phyloP scores from a whole-genome alignment of 1,140 invertebrate species.

The Aleiodes sp. region DNA sequence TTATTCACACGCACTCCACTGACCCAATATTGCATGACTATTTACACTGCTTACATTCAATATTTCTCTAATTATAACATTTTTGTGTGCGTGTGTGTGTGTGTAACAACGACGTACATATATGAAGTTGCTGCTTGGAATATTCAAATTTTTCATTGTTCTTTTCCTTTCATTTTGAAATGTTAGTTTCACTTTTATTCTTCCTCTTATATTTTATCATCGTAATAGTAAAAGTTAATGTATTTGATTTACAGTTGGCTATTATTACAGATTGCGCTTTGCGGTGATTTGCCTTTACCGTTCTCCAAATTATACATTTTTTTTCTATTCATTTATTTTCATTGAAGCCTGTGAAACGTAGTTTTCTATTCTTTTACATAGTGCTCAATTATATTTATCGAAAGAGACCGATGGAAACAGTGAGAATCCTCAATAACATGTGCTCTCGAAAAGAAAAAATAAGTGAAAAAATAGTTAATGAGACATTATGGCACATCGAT shows the following conservation, averaged over 20 bases:
- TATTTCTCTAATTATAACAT: conserved; percentile 59
- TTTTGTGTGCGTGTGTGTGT: conserved; percentile 45
- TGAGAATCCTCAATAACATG: conserved; percentile 9
- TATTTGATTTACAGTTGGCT: conserved; percentile 59
- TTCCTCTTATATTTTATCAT: conserved; percentile 48
- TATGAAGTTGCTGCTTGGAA: conserved; percentile 62
- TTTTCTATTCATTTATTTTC: conserved; percentile 6
- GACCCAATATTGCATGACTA: conserved; percentile 45
- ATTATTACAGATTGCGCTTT: conserved; percentile 49
- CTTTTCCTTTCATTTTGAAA: conserved; percentile 29
- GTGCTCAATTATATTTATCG: background rate
- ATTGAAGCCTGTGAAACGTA: background rate
- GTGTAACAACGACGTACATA: conserved; percentile 60
- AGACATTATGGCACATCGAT: conserved; percentile 43
- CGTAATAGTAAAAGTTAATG: conserved; percentile 56
- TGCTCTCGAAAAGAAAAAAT: conserved; percentile 13
- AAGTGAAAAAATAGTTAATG: conserved; percentile 14
- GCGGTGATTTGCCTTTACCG: conserved; percentile 3
- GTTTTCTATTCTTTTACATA: background rate
- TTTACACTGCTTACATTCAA: conserved; percentile 57
- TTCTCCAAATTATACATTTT: background rate
- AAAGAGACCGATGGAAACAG: background rate
- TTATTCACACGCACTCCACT: conserved; percentile 27
- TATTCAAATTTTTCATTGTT: conserved; percentile 51
- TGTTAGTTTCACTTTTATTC: conserved; percentile 51